A percentile compares a stretch with the other conserved stretches of the same genome.
Conservation (phyloP, 1,140 invertebrate genomes). For the Neodiprion pinetum region DNA sequence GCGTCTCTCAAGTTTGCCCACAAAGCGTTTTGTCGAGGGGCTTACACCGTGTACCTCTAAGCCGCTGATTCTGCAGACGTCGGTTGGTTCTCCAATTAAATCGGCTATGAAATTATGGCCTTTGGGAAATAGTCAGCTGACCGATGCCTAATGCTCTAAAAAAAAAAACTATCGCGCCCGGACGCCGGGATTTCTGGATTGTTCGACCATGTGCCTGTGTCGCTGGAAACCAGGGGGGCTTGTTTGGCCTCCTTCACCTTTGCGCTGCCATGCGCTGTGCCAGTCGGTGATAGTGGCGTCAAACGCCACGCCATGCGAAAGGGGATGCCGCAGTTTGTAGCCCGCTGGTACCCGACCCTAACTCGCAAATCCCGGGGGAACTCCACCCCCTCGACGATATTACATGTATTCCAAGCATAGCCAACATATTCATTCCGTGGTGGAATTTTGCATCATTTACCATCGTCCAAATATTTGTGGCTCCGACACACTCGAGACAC, state of each 20-base stretch:
- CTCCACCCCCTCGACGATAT: conserved; percentile 9
- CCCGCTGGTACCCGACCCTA: neutral
- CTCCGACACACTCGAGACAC: neutral
- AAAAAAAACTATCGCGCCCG: too few species aligned
- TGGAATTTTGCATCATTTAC: conserved; percentile 40
- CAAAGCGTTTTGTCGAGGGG: neutral
- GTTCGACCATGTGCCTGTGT: neutral
- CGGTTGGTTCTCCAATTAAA: neutral
- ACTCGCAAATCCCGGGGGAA: neutral
- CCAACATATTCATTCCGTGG: conserved; percentile 6
- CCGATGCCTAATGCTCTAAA: too few species aligned
- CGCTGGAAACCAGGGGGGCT: neutral
- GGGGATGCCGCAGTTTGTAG: neutral
- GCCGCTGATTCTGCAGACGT: neutral
- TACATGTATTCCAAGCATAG: conserved; percentile 13
- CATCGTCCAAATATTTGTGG: neutral
- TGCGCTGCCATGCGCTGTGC: too few species aligned
- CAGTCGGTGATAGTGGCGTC: neutral
- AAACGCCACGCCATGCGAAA: neutral
- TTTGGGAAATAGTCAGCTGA: too few species aligned
- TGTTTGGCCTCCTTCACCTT: neutral
- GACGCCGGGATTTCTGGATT: neutral
- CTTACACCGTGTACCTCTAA: neutral
- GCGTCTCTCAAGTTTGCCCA: conserved; percentile 3
- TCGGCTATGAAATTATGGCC: neutral